Conservation (phyloP, 2,797 vertebrate genomes). For the Bucorvus abyssinicus region DNA sequence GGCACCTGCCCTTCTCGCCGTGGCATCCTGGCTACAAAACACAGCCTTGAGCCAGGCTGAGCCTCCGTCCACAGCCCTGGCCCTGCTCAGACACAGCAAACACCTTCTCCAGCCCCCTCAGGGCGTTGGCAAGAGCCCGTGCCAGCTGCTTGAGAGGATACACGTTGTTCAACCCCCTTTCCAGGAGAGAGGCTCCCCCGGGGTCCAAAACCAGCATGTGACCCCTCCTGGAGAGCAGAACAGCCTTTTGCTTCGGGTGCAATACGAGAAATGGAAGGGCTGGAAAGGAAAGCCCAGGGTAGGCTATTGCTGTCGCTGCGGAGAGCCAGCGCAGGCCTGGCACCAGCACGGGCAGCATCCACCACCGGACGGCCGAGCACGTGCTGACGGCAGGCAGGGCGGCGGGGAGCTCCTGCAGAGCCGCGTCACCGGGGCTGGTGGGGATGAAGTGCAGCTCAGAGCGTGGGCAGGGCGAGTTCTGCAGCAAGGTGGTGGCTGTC, state of each 20-base stretch:
- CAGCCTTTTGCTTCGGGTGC: background rate
- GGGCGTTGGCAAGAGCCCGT: background rate
- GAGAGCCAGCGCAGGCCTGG: background rate
- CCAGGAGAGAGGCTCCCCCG: background rate
- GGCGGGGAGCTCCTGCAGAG: rapidly evolving
- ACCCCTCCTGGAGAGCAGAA: background rate
- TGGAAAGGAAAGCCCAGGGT: background rate
- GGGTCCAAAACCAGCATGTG: background rate
- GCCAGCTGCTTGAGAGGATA: background rate
- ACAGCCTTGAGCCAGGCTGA: background rate
- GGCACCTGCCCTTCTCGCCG: background rate
- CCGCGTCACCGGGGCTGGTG: background rate
- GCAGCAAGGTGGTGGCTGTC: background rate
- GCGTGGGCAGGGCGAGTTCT: background rate
- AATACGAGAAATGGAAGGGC: background rate
- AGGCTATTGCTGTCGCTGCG: background rate
- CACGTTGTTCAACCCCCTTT: background rate
- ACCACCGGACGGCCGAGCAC: background rate
- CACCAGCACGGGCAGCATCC: background rate
- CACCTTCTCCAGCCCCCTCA: background rate
- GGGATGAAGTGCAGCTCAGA: background rate
- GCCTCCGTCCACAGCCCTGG: background rate
- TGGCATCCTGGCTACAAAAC: background rate
- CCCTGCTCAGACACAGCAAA: background rate
- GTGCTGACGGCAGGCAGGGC: background rate